Evolutionary conservation across 2,888 invertebrate genomes (phyloP).

Genomic region (Lypha dubia): DNA sequence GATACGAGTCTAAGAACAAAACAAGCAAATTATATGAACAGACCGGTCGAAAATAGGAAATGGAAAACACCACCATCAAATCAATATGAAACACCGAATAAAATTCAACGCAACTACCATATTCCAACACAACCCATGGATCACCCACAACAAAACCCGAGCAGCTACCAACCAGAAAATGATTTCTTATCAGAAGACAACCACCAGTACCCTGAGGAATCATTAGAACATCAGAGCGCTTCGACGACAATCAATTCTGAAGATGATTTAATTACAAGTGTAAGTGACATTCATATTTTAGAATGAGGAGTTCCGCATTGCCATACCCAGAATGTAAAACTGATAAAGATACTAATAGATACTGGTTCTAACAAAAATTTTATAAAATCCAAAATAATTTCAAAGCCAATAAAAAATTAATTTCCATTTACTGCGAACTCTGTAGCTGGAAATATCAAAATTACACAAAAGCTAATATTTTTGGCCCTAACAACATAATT

Average conservation of each 20-base stretch:
- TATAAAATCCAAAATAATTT: not conserved
- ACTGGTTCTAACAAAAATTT: too few relatives aligned
- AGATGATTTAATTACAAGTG: too few relatives aligned
- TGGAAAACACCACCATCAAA: slow-evolving; percentile 11
- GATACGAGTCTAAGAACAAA: too few relatives aligned
- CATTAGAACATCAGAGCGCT: too few relatives aligned
- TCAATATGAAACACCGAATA: slow-evolving; percentile 13
- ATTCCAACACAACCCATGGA: too few relatives aligned
- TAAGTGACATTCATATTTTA: too few relatives aligned
- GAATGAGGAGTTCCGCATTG: too few relatives aligned
- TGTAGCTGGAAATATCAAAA: not conserved
- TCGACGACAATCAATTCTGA: too few relatives aligned
- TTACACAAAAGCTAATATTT: not conserved
- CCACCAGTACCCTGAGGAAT: not conserved
- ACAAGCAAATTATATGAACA: too few relatives aligned
- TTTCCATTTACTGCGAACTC: not conserved
- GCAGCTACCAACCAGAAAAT: not conserved
- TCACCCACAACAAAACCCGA: not conserved
- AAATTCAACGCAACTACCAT: slow-evolving; percentile 18
- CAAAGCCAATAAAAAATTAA: slow-evolving; percentile 8
- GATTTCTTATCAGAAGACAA: not conserved
- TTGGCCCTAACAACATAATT: not conserved
- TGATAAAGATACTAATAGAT: too few relatives aligned
- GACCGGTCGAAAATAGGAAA: too few relatives aligned
- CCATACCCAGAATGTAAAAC: too few relatives aligned